Conservation (phyloP, 1,140 invertebrate species). For the Arctopsyche grandis region DNA sequence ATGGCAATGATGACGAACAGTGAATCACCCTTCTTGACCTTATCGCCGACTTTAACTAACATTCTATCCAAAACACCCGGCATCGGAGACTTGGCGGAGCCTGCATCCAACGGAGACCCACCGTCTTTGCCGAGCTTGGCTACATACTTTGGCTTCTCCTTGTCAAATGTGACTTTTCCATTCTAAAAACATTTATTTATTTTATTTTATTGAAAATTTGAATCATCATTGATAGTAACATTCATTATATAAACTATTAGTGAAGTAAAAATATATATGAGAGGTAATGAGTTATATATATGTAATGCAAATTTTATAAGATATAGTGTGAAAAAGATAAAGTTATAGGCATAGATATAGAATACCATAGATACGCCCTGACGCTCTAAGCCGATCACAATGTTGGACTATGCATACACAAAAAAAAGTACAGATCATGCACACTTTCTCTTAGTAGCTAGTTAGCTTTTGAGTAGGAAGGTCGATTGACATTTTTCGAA, state of each 20-base stretch:
- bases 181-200: conserved; percentile 61
- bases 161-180: conserved; percentile 65
- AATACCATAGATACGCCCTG: no score
- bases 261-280: no score
- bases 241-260: no score
- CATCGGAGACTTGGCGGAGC: conserved; percentile 87
- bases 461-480: no score
- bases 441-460: no score
- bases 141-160: conserved; percentile 66
- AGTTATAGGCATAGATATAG: no score
- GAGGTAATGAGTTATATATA: no score
- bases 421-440: conserved; percentile 57
- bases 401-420: conserved; percentile 44
- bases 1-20: conserved; percentile 95
- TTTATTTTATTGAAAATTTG: no score
- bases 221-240: background rate
- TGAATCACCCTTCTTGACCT: conserved; percentile 83
- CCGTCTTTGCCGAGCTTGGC: conserved; percentile 59
- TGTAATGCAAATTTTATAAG: no score
- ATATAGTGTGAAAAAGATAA: no score
- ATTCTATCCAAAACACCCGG: conserved; percentile 95
- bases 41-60: conserved; percentile 81
- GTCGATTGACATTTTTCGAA: no score
- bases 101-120: conserved; percentile 53
- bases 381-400: no score